phyloP scores from a whole-genome alignment of 2,888 invertebrate species.

The Prenolepis imparis region DNA sequence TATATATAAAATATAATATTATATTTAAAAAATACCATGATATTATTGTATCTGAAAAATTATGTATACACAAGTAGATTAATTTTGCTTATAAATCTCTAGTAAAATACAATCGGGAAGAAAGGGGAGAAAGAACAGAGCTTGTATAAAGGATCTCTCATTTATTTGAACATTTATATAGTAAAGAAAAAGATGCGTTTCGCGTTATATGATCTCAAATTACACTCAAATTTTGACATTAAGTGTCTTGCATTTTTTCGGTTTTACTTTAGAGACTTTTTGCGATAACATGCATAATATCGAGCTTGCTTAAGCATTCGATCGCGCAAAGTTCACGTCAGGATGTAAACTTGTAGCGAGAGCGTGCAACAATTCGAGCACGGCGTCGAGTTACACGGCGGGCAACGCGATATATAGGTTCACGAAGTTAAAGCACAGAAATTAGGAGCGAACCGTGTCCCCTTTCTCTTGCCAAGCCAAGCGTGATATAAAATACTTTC shows the following conservation, averaged over 20 bases:
- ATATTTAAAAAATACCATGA: neutral
- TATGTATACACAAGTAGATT: neutral
- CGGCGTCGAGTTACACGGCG: constrained; percentile 60
- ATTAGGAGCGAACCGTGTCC: constrained; percentile 86
- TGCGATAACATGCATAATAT: neutral
- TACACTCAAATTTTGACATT: neutral
- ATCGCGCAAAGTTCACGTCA: constrained; percentile 8
- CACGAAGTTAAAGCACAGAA: constrained; percentile 83
- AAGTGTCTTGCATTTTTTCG: neutral
- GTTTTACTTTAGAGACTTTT: neutral
- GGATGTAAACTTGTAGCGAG: neutral
- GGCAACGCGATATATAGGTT: constrained; percentile 75
- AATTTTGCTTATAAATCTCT: neutral
- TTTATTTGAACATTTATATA: neutral
- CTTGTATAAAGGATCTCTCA: neutral
- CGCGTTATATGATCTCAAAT: no score
- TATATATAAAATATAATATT: no score
- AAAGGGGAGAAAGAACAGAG: neutral
- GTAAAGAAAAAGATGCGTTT: neutral
- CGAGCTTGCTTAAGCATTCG: neutral
- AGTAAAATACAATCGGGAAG: neutral
- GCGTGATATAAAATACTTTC: constrained; percentile 86
- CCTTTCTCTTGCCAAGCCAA: constrained; percentile 86
- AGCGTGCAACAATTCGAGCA: constrained; percentile 46
- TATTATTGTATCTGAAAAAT: neutral